A percentile compares a stretch with the other conserved stretches of the same genome.
phyloP scores from a whole-genome alignment of 1,140 invertebrate genomes.

The Listronotus bonariensis region DNA sequence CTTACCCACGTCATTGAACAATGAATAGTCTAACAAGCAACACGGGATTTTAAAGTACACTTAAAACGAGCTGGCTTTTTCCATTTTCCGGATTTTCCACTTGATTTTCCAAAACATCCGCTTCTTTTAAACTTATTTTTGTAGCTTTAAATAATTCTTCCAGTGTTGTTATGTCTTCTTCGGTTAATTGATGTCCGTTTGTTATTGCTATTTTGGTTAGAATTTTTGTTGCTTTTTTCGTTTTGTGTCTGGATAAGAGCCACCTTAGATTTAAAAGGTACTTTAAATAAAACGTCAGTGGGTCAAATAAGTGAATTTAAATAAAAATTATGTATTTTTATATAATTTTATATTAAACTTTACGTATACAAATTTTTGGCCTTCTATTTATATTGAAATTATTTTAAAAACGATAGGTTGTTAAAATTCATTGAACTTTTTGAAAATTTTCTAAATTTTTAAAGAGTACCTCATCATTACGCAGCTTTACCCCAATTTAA shows the following conservation, averaged over 20 bases:
- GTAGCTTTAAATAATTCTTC: constrained; percentile 45
- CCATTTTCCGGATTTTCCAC: not conserved
- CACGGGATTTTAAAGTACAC: constrained; percentile 9
- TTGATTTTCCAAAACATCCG: constrained; percentile 2
- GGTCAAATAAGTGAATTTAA: too few species aligned
- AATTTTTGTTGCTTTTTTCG: constrained; percentile 64
- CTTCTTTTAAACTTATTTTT: constrained; percentile 17
- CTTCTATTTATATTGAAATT: too few species aligned
- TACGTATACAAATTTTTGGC: too few species aligned
- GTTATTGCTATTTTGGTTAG: constrained; percentile 67
- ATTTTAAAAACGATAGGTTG: too few species aligned
- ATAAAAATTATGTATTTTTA: too few species aligned
- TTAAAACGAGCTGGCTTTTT: constrained; percentile 7
- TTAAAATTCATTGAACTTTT: too few species aligned
- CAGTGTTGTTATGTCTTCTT: constrained; percentile 55
- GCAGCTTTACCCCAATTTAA: too few species aligned
- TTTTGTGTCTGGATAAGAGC: constrained; percentile 71
- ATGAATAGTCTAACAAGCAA: constrained; percentile 27
- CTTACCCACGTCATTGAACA: constrained; percentile 33
- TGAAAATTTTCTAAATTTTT: too few species aligned
- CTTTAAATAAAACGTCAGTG: too few species aligned
- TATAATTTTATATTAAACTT: too few species aligned
- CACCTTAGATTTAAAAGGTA: constrained; percentile 65
- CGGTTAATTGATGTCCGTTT: constrained; percentile 65
- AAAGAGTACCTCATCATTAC: too few species aligned